phyloP scores from a whole-genome alignment of 1,140 invertebrate genomes.

The Drosophila persimilis region DNA sequence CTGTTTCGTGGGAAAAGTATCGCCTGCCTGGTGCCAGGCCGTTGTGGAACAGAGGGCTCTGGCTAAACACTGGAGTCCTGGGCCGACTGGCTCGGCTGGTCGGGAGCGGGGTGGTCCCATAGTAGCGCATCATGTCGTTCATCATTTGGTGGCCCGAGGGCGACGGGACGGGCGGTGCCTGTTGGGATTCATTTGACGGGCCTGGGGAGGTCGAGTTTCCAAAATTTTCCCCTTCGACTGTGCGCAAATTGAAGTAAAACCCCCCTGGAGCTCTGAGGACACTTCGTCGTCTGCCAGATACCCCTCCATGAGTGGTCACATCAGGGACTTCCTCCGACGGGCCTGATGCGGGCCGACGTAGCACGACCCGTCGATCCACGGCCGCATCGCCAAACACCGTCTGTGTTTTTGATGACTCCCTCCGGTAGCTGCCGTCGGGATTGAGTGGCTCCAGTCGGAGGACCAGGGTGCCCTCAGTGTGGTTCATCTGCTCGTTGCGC shows the following conservation, averaged over 20 bases:
- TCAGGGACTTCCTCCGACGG: too few relatives aligned
- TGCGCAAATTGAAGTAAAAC: background rate
- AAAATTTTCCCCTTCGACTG: background rate
- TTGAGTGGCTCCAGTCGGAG: conserved; percentile 60
- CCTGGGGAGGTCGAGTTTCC: background rate
- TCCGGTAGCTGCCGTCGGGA: conserved; percentile 62
- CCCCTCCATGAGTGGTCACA: too few relatives aligned
- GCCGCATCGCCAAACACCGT: conserved; percentile 13
- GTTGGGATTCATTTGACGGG: conserved; percentile 1
- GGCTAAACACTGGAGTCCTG: background rate
- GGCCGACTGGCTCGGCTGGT: conserved; percentile 4
- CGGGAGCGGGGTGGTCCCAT: conserved; percentile 2
- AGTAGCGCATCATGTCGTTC: conserved; percentile 43
- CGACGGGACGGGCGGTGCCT: background rate
- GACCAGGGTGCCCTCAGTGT: conserved; percentile 36
- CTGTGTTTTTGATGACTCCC: background rate
- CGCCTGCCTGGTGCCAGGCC: too few relatives aligned
- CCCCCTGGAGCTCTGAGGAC: background rate
- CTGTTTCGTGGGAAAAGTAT: background rate
- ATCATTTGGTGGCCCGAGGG: conserved; percentile 6
- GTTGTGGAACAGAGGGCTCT: background rate
- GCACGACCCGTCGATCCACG: conserved; percentile 2
- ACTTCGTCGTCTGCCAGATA: too few relatives aligned
- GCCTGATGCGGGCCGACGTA: background rate
- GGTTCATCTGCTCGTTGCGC: conserved; percentile 55